Base-by-base conservation (phyloP, 2,797 vertebrate genomes). In the Salarias fasciatus region DNA sequence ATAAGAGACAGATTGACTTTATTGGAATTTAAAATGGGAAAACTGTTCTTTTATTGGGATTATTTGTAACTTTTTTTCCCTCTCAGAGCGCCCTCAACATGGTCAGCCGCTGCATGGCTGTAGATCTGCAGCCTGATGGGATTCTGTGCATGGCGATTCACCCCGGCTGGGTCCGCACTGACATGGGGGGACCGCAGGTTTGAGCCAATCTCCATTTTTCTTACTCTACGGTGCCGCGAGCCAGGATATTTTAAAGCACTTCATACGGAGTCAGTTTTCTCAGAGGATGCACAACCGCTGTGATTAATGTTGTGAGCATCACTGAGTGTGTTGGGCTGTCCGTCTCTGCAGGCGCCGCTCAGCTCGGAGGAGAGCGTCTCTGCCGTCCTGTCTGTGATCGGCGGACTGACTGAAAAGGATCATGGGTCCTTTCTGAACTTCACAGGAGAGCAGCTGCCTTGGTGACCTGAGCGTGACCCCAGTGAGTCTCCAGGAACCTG, bases 121-220 rank as follows among this genome's bases (percentile, higher is more conserved):
- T 84, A 2, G 92, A 94, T 65, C 63, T 95, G 75, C 83, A 92
- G 63, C 66, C 83, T 0, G 90, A 94, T 0, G 90, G 93, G 33
- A 94, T 94, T 41, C 90, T 95, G 58, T 92, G 90, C 15, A 87
- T 93, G 70, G 91, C 80, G 9, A 53, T 94, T 47, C 92, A 94
- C 53, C 93, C 94, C 2, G 94, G 93, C 53, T 94, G 93, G 94
- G 90, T 95, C 11, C 89, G 92, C 47, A 95, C 92, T 2, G 91
- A 94, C 73, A 93, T 94, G 93, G 93, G 93, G 0, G 94, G 94
- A 0, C 72, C 84, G n/a, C 44, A 92, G 90, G 93, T 94, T 76
- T 86, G 82, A 0, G 3, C 13, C 30, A 3, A 24, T 3, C 18
- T 18, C 18, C 18, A 24, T 18, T 24, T 18, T 24, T 24, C 18